phyloP scores from a whole-genome alignment of 2,888 invertebrate genomes.

The Calliopum simillimum region DNA sequence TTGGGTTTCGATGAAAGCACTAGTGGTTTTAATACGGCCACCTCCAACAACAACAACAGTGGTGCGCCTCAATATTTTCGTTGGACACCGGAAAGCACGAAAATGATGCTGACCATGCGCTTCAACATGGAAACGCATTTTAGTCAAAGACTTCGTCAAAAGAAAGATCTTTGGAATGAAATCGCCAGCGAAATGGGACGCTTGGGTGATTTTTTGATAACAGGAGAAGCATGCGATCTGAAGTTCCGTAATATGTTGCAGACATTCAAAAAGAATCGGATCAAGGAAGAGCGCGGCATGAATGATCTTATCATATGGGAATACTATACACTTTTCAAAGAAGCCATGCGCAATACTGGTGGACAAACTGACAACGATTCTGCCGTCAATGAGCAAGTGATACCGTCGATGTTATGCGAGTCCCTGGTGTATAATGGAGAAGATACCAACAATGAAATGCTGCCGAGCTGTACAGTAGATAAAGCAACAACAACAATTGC shows the following conservation, averaged over 20 bases:
- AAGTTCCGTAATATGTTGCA: conserved; percentile 43
- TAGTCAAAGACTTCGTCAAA: conserved; percentile 36
- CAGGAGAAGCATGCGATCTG: conserved; percentile 40
- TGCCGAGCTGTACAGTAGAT: not conserved
- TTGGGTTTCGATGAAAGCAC: conserved; percentile 25
- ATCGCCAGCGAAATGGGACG: conserved; percentile 41
- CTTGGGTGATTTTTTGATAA: conserved; percentile 35
- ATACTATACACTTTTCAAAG: conserved; percentile 39
- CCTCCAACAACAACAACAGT: conserved; percentile 21
- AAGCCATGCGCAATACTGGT: conserved; percentile 11
- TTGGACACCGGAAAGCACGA: conserved; percentile 40
- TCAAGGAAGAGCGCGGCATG: conserved; percentile 40
- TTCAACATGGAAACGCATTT: conserved; percentile 38
- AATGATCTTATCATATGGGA: conserved; percentile 40
- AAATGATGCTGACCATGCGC: conserved; percentile 39
- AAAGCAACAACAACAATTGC: too few relatives aligned
- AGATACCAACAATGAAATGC: conserved; percentile 18
- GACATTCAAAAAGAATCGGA: conserved; percentile 41
- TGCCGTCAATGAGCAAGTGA: conserved; percentile 16
- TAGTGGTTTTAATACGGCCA: conserved; percentile 8
- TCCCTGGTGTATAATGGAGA: conserved; percentile 29
- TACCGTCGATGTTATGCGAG: conserved; percentile 40
- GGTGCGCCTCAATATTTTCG: conserved; percentile 27
- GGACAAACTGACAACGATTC: conserved; percentile 15
- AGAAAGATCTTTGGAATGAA: conserved; percentile 43